A percentile compares a stretch with the other conserved stretches of the same genome.
phyloP scores from a whole-genome alignment of 2,888 invertebrate species.

The Apotomis betuletana region DNA sequence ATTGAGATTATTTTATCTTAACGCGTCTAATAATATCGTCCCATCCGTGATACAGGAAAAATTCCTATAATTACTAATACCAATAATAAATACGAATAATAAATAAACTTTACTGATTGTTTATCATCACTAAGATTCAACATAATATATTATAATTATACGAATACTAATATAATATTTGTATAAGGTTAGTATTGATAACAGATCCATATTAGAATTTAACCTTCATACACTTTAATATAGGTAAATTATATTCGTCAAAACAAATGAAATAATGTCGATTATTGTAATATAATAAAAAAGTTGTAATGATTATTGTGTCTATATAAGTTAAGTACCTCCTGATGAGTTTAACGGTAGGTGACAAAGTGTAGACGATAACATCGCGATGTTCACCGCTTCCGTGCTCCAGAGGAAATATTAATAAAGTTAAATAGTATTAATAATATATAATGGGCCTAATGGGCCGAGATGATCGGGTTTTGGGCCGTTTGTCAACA shows the following conservation, averaged over 20 bases:
- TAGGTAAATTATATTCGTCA: background rate
- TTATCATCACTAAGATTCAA: conserved; percentile 14
- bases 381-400: conserved; percentile 38
- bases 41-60: conserved; percentile 16
- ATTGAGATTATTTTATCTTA: background rate
- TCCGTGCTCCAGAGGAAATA: conserved; percentile 44
- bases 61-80: conserved; percentile 17
- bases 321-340: background rate
- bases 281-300: background rate
- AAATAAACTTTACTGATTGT: no score
- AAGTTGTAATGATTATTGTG: conserved; percentile 7
- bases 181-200: background rate
- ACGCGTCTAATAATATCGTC: conserved; percentile 1
- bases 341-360: conserved; percentile 38
- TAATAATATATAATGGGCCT: conserved; percentile 35
- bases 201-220: background rate
- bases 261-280: background rate
- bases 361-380: conserved; percentile 44
- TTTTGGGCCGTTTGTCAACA: conserved; percentile 34
- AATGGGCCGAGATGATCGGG: conserved; percentile 34
- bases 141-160: background rate
- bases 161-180: no score
- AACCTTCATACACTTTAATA: background rate
- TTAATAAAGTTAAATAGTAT: conserved; percentile 38
- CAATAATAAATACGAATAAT: background rate